Evolutionary conservation across 2,888 invertebrate genomes (phyloP).

Genomic region (Drosophila basisetae): DNA sequence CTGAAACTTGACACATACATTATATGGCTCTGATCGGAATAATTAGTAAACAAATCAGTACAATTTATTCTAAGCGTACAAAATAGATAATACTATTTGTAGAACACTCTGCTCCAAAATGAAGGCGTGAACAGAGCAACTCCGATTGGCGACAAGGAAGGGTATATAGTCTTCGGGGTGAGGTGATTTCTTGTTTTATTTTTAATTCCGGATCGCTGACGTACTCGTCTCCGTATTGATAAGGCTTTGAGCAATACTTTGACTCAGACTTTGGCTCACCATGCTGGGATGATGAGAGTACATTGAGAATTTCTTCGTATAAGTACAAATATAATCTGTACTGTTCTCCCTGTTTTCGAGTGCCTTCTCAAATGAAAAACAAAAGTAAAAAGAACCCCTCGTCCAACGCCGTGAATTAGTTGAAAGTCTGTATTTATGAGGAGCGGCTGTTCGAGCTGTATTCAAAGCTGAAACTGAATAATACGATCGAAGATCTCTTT

Average conservation of each 20-base stretch:
- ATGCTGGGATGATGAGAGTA: conserved; percentile 16
- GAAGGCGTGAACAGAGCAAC: neutral
- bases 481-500: conserved; percentile 28
- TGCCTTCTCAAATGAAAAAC: conserved; percentile 36
- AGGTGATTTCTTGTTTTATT: neutral
- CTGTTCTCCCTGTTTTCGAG: conserved; percentile 47
- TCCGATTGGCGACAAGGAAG: neutral
- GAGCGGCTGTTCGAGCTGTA: conserved; percentile 44
- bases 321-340: conserved; percentile 47
- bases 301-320: conserved; percentile 36
- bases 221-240: conserved; percentile 41
- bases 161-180: neutral
- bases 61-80: neutral
- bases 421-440: conserved; percentile 68
- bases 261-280: conserved; percentile 56
- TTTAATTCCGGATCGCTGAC: conserved; percentile 40
- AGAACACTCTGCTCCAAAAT: neutral
- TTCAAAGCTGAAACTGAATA: conserved; percentile 22
- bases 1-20: too few relatives aligned
- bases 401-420: conserved; percentile 69
- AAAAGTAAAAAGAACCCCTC: conserved; percentile 26
- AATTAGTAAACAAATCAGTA: neutral
- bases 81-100: neutral
- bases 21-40: neutral
- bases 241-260: conserved; percentile 48